Percentiles rank a stretch among this genome's conserved stretches.
These are phyloP conservation scores for Megaleporinus macrocephalus DNA, from an alignment of 2,113 vertebrate genomes.

Conservation along the genomic window DNA sequence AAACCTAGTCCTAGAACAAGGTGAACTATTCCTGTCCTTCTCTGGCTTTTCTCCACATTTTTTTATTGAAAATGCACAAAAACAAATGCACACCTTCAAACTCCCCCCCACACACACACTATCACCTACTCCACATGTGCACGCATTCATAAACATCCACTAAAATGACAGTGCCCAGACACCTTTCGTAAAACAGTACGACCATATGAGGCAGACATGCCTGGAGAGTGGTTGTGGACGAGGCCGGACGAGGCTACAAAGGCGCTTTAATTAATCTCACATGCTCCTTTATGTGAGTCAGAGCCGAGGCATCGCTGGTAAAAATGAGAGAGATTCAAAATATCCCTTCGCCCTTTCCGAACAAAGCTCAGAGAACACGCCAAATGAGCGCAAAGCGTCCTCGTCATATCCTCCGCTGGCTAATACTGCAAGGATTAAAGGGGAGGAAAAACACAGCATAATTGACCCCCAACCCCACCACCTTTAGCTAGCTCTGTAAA, in stretches of 20 bases:
- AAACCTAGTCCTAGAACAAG: no score
- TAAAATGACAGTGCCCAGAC: conserved; percentile 50
- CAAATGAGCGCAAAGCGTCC: conserved; percentile 6
- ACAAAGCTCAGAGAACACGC: not conserved
- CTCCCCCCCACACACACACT: no score
- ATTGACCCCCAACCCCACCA: conserved; percentile 6
- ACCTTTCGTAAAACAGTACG: conserved; percentile 60
- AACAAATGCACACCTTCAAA: no score
- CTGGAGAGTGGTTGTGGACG: conserved; percentile 39
- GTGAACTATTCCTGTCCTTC: no score
- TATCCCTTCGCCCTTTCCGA: conserved; percentile 54
- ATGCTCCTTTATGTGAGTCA: conserved; percentile 61
- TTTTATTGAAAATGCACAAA: no score
- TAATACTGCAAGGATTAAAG: conserved; percentile 20
- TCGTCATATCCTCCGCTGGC: conserved; percentile 31
- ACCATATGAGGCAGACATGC: conserved; percentile 60
- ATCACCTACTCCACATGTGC: not conserved
- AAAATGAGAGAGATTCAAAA: conserved; percentile 70
- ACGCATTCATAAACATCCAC: conserved; percentile 43
- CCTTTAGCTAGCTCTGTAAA: conserved; percentile 54
- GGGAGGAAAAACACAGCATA: conserved; percentile 6
- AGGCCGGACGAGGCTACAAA: conserved; percentile 38
- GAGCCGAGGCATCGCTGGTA: conserved; percentile 54
- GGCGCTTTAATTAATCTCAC: conserved; percentile 45
- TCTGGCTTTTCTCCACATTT: no score